Evolutionary conservation across 2,113 vertebrate genomes (phyloP).

Genomic region (Cephalopholis sonnerati): DNA sequence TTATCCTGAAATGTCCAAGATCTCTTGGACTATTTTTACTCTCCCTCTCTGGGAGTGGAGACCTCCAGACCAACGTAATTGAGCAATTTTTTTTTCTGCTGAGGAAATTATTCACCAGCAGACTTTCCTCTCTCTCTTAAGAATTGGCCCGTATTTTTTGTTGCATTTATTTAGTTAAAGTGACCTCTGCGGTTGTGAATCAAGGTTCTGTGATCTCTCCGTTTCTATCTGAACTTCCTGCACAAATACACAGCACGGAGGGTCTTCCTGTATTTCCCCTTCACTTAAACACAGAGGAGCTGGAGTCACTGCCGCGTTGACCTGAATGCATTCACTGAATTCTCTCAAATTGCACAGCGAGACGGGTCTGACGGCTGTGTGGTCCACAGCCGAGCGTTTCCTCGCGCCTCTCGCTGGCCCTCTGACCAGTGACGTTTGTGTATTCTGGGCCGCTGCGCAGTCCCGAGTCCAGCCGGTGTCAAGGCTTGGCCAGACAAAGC

Average conservation of each 20-base stretch:
- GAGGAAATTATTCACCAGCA: constrained; percentile 64
- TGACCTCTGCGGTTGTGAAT: constrained; percentile 72
- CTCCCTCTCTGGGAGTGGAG: constrained; percentile 47
- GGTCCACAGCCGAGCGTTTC: constrained; percentile 29
- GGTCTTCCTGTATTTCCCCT: constrained; percentile 59
- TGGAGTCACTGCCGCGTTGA: constrained; percentile 28
- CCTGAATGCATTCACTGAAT: constrained; percentile 33
- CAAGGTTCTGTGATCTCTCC: constrained; percentile 63
- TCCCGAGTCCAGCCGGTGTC: constrained; percentile 56
- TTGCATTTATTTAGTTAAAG: constrained; percentile 69
- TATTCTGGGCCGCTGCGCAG: constrained; percentile 58
- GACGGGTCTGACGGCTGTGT: constrained; percentile 51
- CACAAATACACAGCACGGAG: constrained; percentile 71
- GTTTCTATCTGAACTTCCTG: constrained; percentile 71
- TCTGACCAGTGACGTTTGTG: constrained; percentile 67
- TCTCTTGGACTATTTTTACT: constrained; percentile 68
- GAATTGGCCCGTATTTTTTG: constrained; percentile 20
- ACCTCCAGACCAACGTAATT: constrained; percentile 63
- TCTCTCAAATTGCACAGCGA: constrained; percentile 26
- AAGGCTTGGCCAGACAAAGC: constrained; percentile 58
- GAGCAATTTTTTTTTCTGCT: constrained; percentile 40
- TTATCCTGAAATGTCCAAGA: constrained; percentile 59
- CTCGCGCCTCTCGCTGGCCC: constrained; percentile 39
- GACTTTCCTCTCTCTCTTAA: constrained; percentile 39
- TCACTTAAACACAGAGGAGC: constrained; percentile 58